Evolutionary conservation across 2,797 vertebrate species (phyloP).

Genomic region (Apogon hyalosoma): DNA sequence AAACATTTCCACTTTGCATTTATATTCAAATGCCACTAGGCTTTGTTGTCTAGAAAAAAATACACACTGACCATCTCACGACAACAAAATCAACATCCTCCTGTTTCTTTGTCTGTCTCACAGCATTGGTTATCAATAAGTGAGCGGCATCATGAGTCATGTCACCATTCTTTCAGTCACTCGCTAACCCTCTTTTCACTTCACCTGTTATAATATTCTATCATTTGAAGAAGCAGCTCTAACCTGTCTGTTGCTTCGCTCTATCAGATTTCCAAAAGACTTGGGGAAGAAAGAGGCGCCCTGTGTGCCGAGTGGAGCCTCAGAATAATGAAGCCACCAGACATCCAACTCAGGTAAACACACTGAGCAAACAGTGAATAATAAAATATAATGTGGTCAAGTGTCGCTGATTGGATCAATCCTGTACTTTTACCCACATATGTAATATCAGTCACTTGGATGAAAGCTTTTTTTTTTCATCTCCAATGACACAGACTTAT

Average conservation of each 20-base stretch:
- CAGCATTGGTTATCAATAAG: constrained; percentile 8
- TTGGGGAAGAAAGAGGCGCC: constrained; percentile 46
- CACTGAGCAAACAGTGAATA: not conserved
- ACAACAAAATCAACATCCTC: constrained; percentile 14
- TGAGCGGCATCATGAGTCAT: not conserved
- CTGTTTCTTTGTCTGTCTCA: constrained; percentile 12
- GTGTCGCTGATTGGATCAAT: not conserved
- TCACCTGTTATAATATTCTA: not conserved
- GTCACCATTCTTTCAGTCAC: constrained; percentile 7
- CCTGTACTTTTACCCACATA: too few relatives aligned
- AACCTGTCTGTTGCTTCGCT: constrained; percentile 19
- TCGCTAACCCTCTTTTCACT: constrained; percentile 6
- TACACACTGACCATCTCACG: constrained; percentile 6
- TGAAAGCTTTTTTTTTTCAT: too few relatives aligned
- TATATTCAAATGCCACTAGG: constrained; percentile 6
- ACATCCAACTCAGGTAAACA: constrained; percentile 44
- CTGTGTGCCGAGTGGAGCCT: constrained; percentile 26
- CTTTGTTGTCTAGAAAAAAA: constrained; percentile 13
- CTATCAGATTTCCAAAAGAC: constrained; percentile 70
- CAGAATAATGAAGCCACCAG: constrained; percentile 49
- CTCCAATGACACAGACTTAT: too few relatives aligned
- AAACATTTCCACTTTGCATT: constrained; percentile 10
- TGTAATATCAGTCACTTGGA: too few relatives aligned
- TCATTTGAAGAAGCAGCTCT: constrained; percentile 10
- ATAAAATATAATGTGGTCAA: not conserved